These are phyloP conservation scores for Adelges cooleyi DNA, from an alignment of 1,140 invertebrate genomes.

Conservation along the genomic window DNA sequence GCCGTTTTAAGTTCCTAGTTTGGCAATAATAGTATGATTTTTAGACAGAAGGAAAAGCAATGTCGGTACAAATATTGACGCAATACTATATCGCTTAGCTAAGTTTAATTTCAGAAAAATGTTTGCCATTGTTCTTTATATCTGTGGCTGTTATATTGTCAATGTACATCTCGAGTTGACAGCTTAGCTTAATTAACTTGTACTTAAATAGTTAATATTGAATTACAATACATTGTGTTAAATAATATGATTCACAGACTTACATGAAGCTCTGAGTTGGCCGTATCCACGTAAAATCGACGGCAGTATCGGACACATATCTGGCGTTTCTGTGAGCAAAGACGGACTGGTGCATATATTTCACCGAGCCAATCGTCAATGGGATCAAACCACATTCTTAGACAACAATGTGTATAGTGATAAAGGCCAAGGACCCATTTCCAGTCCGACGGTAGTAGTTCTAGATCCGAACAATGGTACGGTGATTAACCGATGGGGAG, in stretches of 20 bases:
- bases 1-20: too few species aligned
- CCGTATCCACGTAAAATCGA: conserved; percentile 37
- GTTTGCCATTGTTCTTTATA: neutral
- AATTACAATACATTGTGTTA: neutral
- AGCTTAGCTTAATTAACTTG: too few species aligned
- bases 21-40: too few species aligned
- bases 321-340: conserved; percentile 63
- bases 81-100: too few species aligned
- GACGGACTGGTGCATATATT: conserved; percentile 68
- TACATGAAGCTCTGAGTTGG: conserved; percentile 40
- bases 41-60: too few species aligned
- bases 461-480: conserved; percentile 58
- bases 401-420: conserved; percentile 47
- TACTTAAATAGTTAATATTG: neutral
- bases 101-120: too few species aligned
- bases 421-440: conserved; percentile 53
- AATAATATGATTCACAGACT: conserved; percentile 9
- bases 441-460: conserved; percentile 57
- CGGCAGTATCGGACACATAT: conserved; percentile 59
- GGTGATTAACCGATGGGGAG: conserved; percentile 64
- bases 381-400: conserved; percentile 57
- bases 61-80: too few species aligned
- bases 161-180: too few species aligned
- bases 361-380: conserved; percentile 63
- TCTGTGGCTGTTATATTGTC: neutral